Evolutionary conservation across 1,140 invertebrate species (phyloP).

Genomic region (Ericerus pela): DNA sequence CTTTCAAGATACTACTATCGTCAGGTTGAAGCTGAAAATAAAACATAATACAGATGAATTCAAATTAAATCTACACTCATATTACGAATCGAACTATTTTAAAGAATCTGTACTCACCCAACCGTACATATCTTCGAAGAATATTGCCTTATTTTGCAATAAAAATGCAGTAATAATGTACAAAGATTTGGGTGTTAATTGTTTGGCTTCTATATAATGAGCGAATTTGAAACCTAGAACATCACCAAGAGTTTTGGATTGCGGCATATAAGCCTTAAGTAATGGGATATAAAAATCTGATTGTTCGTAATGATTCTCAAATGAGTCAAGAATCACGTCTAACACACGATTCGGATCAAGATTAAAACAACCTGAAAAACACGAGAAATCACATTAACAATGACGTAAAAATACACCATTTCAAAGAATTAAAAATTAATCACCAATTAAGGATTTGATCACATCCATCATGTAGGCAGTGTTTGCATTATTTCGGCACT

Average conservation of each 20-base stretch:
- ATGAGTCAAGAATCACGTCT: slow-evolving; percentile 91
- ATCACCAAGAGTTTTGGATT: slow-evolving; percentile 72
- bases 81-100: neutral
- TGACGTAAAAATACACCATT: slow-evolving; percentile 13
- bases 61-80: too few species aligned
- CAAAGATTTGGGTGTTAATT: slow-evolving; percentile 60
- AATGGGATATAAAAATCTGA: slow-evolving; percentile 64
- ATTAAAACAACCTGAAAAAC: slow-evolving; percentile 83
- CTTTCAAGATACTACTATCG: slow-evolving; percentile 62
- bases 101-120: slow-evolving; percentile 49
- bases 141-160: slow-evolving; percentile 71
- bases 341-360: slow-evolving; percentile 95
- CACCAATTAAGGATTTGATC: slow-evolving; percentile 85
- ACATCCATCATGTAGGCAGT: slow-evolving; percentile 42
- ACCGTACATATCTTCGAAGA: slow-evolving; percentile 73
- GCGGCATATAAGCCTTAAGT: slow-evolving; percentile 70
- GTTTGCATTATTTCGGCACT: slow-evolving; percentile 53
- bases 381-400: slow-evolving; percentile 16
- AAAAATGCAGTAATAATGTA: slow-evolving; percentile 81
- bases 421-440: slow-evolving; percentile 18
- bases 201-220: slow-evolving; percentile 33
- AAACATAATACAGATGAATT: slow-evolving; percentile 9
- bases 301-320: slow-evolving; percentile 73
- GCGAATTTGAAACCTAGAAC: slow-evolving; percentile 88
- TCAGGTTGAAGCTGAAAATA: slow-evolving; percentile 57